These are phyloP conservation scores for Rhadinocentrus ornatus DNA, from an alignment of 2,797 vertebrate genomes.

Conservation along the genomic window DNA sequence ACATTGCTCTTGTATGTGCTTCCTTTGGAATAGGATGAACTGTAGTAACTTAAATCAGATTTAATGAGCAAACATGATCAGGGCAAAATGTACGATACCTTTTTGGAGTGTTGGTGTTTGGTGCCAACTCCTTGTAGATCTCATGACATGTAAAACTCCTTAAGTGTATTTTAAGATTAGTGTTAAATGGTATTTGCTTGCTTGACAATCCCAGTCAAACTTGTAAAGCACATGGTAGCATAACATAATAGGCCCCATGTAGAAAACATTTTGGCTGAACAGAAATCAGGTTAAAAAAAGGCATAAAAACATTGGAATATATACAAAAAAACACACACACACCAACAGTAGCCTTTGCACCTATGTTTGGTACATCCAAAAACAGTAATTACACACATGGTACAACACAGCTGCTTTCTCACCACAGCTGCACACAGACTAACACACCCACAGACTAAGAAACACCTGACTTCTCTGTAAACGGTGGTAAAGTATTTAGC, in stretches of 20 bases:
- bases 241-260: neutral
- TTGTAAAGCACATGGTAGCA: neutral
- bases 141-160: too few species aligned
- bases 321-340: neutral
- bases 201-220: too few species aligned
- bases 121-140: too few species aligned
- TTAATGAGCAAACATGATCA: neutral
- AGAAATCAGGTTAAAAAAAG: neutral
- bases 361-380: neutral
- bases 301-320: neutral
- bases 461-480: slow-evolving; percentile 22
- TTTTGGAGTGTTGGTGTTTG: too few species aligned
- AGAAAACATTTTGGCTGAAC: neutral
- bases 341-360: neutral
- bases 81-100: too few species aligned
- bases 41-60: neutral
- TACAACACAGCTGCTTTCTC: slow-evolving; percentile 9
- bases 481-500: slow-evolving; percentile 8
- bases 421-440: neutral
- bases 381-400: slow-evolving; percentile 1
- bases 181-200: too few species aligned
- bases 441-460: neutral
- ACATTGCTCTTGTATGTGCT: neutral
- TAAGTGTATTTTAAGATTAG: too few species aligned
- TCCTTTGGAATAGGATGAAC: neutral